Evolutionary conservation across 2,888 invertebrate genomes (phyloP).

Genomic region (Eucera pruinosa): DNA sequence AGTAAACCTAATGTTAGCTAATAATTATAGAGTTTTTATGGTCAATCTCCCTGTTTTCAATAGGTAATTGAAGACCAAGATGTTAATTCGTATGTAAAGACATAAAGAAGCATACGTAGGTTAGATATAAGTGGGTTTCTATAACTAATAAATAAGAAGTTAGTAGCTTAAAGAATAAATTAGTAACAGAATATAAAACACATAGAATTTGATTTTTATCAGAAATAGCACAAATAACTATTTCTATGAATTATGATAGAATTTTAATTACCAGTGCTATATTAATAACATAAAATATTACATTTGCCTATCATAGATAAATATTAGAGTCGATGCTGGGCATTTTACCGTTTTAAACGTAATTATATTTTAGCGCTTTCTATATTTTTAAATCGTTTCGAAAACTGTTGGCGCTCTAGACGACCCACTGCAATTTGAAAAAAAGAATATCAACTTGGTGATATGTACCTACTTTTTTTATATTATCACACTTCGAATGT

Average conservation of each 20-base stretch:
- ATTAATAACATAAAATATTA: neutral
- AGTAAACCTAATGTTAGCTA: slow-evolving; percentile 16
- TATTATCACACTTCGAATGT: too few relatives aligned
- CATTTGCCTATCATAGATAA: neutral
- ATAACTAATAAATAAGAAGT: too few relatives aligned
- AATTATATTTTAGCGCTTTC: too few relatives aligned
- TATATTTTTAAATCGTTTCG: too few relatives aligned
- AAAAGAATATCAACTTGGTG: neutral
- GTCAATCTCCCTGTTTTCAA: neutral
- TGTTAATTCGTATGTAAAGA: neutral
- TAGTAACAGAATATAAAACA: neutral
- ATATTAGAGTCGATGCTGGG: too few relatives aligned
- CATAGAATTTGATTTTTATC: neutral
- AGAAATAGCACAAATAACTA: too few relatives aligned
- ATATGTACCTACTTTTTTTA: too few relatives aligned
- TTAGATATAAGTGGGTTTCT: neutral
- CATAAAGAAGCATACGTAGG: neutral
- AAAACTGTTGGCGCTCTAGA: too few relatives aligned
- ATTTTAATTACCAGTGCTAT: too few relatives aligned
- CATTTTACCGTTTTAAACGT: too few relatives aligned
- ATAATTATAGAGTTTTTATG: neutral
- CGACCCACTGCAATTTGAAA: neutral
- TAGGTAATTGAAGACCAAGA: neutral
- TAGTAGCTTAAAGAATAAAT: too few relatives aligned
- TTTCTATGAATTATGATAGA: too few relatives aligned